phyloP scores from a whole-genome alignment of 1,140 invertebrate species.

The Caenorhabditis tropicalis region DNA sequence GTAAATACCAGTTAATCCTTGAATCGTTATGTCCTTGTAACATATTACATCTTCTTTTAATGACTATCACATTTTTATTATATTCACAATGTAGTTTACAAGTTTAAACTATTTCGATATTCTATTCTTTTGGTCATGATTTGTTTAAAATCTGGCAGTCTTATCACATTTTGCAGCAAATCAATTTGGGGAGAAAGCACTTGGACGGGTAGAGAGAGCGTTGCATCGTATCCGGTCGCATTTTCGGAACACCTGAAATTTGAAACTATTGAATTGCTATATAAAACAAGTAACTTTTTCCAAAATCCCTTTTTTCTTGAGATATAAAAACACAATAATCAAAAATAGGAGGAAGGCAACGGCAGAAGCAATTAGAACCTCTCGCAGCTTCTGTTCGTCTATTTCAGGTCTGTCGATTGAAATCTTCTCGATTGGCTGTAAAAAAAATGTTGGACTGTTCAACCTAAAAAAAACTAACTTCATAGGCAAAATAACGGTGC shows the following conservation, averaged over 20 bases:
- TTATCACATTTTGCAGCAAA: neutral
- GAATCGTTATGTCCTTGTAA: conserved; percentile 35
- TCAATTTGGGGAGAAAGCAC: conserved; percentile 37
- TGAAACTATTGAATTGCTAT: neutral
- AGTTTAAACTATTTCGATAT: neutral
- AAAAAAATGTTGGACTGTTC: neutral
- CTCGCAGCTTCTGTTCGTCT: neutral
- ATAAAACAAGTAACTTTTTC: neutral
- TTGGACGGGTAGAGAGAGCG: neutral
- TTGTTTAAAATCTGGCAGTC: neutral
- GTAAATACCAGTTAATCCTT: conserved; percentile 37
- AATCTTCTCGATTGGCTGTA: neutral
- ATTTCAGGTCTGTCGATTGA: neutral
- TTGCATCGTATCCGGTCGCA: neutral
- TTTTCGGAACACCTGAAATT: conserved; percentile 5
- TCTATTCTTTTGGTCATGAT: neutral
- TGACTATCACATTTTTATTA: neutral
- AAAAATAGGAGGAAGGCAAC: neutral
- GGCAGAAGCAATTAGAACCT: neutral
- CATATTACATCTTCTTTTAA: neutral
- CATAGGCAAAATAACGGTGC: neutral
- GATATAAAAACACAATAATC: neutral
- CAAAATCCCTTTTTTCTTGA: neutral
- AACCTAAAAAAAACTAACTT: neutral
- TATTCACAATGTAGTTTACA: neutral